Evolutionary conservation across 2,888 invertebrate species (phyloP), one percentile per base, ranked within the genome.

Genomic region (Tachina fera): DNA sequence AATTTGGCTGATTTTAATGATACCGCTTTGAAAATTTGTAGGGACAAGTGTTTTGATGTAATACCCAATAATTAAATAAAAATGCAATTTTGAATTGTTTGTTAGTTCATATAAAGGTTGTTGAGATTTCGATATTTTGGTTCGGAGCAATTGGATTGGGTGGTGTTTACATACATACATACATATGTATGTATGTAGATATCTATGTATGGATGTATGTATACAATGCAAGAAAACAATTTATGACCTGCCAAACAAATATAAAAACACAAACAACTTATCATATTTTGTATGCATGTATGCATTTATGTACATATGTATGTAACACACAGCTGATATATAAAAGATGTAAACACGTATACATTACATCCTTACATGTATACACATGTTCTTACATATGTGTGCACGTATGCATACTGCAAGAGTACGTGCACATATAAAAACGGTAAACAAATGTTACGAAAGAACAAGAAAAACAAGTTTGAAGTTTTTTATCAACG

Each of bases 381-480:
- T n/a, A n/a, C n/a, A 31, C 60, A 60, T 41, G 6, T 11, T 3
- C 22, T 41, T 13, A 2, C 14, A 39, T n/a, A 14, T 47, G 8
- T 6, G 39, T 51, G 14, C 45, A 45, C 19, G 9, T 67, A 51
- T 11, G 11, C 14, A 39, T n/a, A n/a, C n/a, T n/a, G n/a, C n/a
- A n/a, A n/a, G n/a, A 31, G 31, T 31, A 31, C 31, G 51, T 61
- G 11, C 8, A 10, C 14, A n/a, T 75, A 13, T 31, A 71, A 58
- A 41, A 71, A 71, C 68, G 11, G 61, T 61, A 83, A 68, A 74
- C 72, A 78, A 74, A 72, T 43, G 16, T 43, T 58, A 58, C 58
- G n/a, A 71, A 67, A 53, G 58, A 78, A 84, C 79, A 76, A 67
- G 71, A 56, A 84, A 76, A 76, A 74, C 75, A 65, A 79, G 75